Conservation (phyloP, 2,888 invertebrate genomes). For the Xanthorhoe designata region DNA sequence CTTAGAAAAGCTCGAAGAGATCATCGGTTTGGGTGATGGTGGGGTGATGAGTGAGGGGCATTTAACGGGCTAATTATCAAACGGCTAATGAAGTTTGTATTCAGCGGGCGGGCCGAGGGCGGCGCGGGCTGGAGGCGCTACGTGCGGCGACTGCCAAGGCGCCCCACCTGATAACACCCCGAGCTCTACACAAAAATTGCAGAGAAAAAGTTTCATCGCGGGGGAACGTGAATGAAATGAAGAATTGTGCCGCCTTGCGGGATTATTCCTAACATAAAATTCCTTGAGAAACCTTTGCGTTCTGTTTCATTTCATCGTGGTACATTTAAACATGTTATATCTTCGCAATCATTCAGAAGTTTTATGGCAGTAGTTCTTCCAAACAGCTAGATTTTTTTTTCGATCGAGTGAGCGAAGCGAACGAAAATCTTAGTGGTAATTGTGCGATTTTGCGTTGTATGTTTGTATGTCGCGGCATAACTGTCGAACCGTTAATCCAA, state of each 20-base stretch:
- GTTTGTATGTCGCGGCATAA: too few relatives aligned
- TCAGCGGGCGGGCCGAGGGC: constrained; percentile 76
- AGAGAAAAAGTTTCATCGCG: constrained; percentile 86
- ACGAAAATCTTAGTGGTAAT: too few relatives aligned
- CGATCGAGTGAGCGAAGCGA: too few relatives aligned
- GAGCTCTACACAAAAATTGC: constrained; percentile 84
- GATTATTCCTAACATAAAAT: constrained; percentile 81
- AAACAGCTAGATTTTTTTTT: neutral
- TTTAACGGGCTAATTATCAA: constrained; percentile 86
- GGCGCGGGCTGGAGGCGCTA: constrained; percentile 69
- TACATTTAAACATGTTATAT: constrained; percentile 43
- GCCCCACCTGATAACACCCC: constrained; percentile 83
- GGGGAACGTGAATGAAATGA: constrained; percentile 85
- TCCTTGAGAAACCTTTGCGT: constrained; percentile 76
- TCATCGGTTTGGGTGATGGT: constrained; percentile 64
- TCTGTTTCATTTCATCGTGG: constrained; percentile 78
- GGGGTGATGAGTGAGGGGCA: constrained; percentile 77
- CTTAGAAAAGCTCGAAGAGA: constrained; percentile 48
- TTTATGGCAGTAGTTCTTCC: neutral
- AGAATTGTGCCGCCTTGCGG: constrained; percentile 83
- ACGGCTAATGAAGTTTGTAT: constrained; percentile 86
- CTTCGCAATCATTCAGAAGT: constrained; percentile 10
- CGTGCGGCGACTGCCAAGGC: constrained; percentile 81
- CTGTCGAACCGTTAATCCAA: too few relatives aligned
- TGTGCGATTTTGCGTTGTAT: too few relatives aligned